Base-by-base conservation (phyloP, 2,888 invertebrate genomes). In the Luperina nickerlii region DNA sequence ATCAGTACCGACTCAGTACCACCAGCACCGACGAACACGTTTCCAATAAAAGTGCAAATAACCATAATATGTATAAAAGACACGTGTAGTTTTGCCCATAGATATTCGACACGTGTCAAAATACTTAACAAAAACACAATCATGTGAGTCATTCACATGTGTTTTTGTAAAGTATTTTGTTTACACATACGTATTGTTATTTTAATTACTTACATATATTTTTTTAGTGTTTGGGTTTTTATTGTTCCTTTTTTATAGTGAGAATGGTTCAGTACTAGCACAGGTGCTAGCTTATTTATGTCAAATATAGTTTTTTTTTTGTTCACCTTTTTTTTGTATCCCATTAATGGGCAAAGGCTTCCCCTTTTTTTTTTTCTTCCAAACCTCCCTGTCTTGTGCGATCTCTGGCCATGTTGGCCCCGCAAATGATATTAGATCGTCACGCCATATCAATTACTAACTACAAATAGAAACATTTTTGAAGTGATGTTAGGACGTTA, bases 61-160 rank as follows among this genome's bases (percentile, higher is more conserved):
- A 32, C 83, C 70, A 79, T n/a, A 27, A 32, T 32, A 32, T 32
- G 32, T 42, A 57, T 5, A 65, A 48, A 60, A 70, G 54, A 73
- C 65, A 78, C 67, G 7, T 70, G 20, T 20, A 24, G 1, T 15
- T 45, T 2, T 15, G 62, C n/a, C 71, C 57, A 24, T 15, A 8
- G 13, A 57, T 54, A 18, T 51, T 13, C 48, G 38, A 69, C 80
- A 65, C 38, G 74, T 72, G 60, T 87, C 87, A 45, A 69, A 63
- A 60, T 48, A 67, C 38, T 38, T 38, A 6, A 38, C 38, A 38
- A 38, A 38, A 38, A 38, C 38, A 38, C 38, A 32, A 32, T 32
- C 32, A 0, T 38, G 6, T 38, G 38, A 38, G 38, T 87, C 81
- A 86, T 65, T 86, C 78, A 83, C 66, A 69, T 42, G 9, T 83